Base-by-base conservation (phyloP, 2,797 vertebrate species). In the Labroides dimidiatus region DNA sequence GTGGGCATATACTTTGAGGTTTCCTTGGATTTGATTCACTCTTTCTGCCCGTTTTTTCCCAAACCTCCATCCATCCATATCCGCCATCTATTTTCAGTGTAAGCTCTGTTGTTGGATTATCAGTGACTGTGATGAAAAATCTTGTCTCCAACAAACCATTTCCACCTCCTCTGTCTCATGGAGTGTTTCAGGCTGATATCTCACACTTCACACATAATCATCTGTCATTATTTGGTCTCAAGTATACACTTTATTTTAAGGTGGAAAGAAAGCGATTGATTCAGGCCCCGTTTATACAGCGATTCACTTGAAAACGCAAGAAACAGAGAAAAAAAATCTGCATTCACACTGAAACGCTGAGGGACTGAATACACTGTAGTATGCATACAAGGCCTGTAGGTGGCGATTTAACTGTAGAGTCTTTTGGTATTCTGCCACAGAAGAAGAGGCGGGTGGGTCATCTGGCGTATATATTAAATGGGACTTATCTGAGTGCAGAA, bases 81-180 rank as follows among this genome's bases (percentile, higher is more conserved):
- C 67, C 39, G 50, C 81, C 44, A 11, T 16, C 33, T 48, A 14
- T 37, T 61, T 71, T 55, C 41, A 27, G 23, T 72, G n/a, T 67
- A 77, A 57, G 65, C 68, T 71, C 54, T 44, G 62, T 63, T 62
- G 56, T 50, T 44, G 71, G 72, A 82, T 82, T 78, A 77, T 70
- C 69, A 65, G 63, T 10, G 42, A 57, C 57, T 70, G 64, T 64
- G 60, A 33, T 68, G 68, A 77, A 33, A 33, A 33, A 75, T 69
- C 44, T 69, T 9, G 8, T 76, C 64, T 72, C 50, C 69, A 64
- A 39, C 70, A 66, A 56, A 69, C 51, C 58, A 49, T 49, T 68
- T 81, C 69, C 79, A 47, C 47, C 66, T 47, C 44, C 63, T 0
- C 7, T 24, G 24, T 49, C 48, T 55, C 24, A 23, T 30, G 54